Base-by-base conservation (phyloP, 1,140 invertebrate species). In the Heliothis subflexa region DNA sequence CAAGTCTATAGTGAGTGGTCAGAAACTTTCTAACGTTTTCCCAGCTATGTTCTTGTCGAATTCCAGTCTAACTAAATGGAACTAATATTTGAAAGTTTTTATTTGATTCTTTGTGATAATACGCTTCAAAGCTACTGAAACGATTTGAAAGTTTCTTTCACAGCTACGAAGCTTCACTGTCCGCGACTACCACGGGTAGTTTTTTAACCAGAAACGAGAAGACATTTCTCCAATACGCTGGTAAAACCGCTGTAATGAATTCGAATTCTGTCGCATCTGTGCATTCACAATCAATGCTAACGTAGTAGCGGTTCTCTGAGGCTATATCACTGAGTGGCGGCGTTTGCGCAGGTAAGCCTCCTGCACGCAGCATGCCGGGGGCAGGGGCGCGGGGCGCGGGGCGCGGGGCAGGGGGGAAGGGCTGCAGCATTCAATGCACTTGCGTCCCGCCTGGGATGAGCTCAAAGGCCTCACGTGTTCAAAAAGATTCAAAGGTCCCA, bases 311-410 rank as follows among this genome's bases (percentile, higher is more conserved):
- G 90, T 89, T 90, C 81, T 85, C 80, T 82, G 88, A 90, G 88
- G 86, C 88, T 88, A 78, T 77, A 86, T 78, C 81, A 84, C 81
- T 81, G 79, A 84, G 82, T 85, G 83, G 78, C 85, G 83, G 78
- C 84, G 85, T 83, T 79, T 80, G 85, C 86, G 86, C 89, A 91
- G 91, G 90, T 92, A 92, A 90, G 86, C 90, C 90, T 91, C 84
- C 87, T 81, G 71, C 9, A 28, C 59, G 55, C 50, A 71, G 50
- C 50, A 55, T 25, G 50, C 49, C 33, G 21, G 55, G 55, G 70
- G 14, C 68, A 55, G 61, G 59, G 49, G 61, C 52, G 59, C 62
- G 78, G 77, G 73, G 57, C 18, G 55, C 16, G 72, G 57, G 18
- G 74, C 55, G 66, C 68, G 66, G 57, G 70, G 77, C 33, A 40